phyloP scores from a whole-genome alignment of 2,113 vertebrate species.

The Sinocyclocheilus rhinocerous region DNA sequence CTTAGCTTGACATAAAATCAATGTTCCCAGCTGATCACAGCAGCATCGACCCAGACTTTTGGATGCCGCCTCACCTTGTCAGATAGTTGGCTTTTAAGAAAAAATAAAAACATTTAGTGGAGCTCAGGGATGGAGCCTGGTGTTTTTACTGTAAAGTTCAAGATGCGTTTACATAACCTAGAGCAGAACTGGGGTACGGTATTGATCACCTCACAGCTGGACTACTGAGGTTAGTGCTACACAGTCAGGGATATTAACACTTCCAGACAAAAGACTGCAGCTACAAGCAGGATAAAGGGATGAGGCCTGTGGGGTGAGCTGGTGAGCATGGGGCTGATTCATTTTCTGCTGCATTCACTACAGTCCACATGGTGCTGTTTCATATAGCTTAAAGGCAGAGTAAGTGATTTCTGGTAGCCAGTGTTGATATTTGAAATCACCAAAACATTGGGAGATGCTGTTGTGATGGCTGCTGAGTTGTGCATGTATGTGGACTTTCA shows the following conservation, averaged over 20 bases:
- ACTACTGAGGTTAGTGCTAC: constrained; percentile 39
- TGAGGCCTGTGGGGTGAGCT: constrained; percentile 34
- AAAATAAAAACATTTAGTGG: constrained; percentile 44
- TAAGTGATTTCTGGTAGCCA: no score
- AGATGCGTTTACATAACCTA: constrained; percentile 49
- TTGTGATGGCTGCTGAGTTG: constrained; percentile 34
- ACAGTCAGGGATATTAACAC: constrained; percentile 45
- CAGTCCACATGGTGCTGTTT: constrained; percentile 37
- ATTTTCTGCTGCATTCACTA: constrained; percentile 27
- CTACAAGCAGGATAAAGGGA: constrained; percentile 42
- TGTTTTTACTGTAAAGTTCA: constrained; percentile 31
- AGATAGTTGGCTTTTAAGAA: constrained; percentile 40
- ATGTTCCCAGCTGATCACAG: constrained; percentile 40
- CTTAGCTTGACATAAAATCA: constrained; percentile 57
- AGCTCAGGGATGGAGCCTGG: constrained; percentile 20
- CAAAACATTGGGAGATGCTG: constrained; percentile 17
- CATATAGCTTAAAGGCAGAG: constrained; percentile 44
- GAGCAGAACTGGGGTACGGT: constrained; percentile 31
- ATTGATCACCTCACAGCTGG: constrained; percentile 52
- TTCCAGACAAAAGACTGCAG: constrained; percentile 49
- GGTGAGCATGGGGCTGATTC: constrained; percentile 18
- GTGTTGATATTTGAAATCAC: no score
- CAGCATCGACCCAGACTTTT: constrained; percentile 17
- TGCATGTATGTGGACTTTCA: constrained; percentile 28
- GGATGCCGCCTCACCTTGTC: constrained; percentile 20